A percentile compares a stretch with the other conserved stretches of the same genome.
Evolutionary conservation across 2,888 invertebrate species (phyloP).

Genomic region (Epirrhoe tristata): DNA sequence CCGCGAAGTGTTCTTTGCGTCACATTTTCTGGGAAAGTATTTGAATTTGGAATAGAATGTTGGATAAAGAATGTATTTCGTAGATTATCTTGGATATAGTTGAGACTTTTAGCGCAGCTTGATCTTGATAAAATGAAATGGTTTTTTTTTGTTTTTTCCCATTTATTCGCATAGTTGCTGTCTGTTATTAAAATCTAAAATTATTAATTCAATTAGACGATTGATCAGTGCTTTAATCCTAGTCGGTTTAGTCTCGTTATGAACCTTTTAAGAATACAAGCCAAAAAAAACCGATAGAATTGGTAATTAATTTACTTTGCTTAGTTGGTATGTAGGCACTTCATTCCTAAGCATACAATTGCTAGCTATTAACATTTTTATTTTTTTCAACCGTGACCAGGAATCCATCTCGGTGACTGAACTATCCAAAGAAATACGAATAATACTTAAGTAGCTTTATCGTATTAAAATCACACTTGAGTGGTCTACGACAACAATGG

Average conservation of each 20-base stretch:
- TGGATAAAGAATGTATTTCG: not conserved
- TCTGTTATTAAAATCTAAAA: no score
- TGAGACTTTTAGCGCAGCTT: slow-evolving; percentile 4
- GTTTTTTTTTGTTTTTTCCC: not conserved
- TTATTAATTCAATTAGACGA: no score
- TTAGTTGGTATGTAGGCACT: no score
- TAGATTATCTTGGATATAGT: slow-evolving; percentile 6
- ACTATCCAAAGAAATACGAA: slow-evolving; percentile 37
- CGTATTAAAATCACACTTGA: slow-evolving; percentile 64
- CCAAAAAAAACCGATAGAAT: no score
- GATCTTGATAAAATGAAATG: slow-evolving; percentile 6
- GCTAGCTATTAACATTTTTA: not conserved
- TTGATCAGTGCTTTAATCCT: no score
- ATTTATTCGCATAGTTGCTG: not conserved
- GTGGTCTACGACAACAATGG: slow-evolving; percentile 43
- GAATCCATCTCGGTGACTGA: slow-evolving; percentile 31
- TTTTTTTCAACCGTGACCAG: slow-evolving; percentile 12
- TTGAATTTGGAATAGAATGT: slow-evolving; percentile 6
- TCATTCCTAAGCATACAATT: not conserved
- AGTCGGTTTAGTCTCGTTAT: no score
- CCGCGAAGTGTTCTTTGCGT: slow-evolving; percentile 40
- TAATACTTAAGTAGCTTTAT: slow-evolving; percentile 54
- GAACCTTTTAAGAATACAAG: no score
- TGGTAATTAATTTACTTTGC: no score
- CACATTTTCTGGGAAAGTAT: slow-evolving; percentile 44